phyloP scores from a whole-genome alignment of 2,888 invertebrate genomes.

The Acanthopleura granulata region DNA sequence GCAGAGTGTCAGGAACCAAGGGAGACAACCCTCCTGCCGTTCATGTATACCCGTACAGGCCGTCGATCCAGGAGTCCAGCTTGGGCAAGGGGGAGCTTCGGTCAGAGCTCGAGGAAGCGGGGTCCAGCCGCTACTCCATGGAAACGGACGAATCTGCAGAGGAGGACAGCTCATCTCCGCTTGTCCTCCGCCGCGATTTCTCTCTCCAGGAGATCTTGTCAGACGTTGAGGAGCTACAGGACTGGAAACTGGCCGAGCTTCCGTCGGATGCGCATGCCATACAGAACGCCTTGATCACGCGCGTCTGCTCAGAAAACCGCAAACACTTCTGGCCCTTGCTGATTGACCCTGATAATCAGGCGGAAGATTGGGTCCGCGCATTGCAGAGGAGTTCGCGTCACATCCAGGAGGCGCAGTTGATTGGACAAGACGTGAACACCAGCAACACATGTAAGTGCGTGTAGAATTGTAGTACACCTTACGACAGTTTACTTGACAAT shows the following conservation, averaged over 20 bases:
- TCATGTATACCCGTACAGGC: not conserved
- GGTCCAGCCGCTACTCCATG: conserved; percentile 13
- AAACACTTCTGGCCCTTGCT: conserved; percentile 66
- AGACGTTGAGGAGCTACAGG: conserved; percentile 62
- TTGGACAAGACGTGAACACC: not conserved
- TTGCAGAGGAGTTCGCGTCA: conserved; percentile 45
- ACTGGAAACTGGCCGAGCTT: conserved; percentile 58
- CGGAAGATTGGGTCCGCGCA: conserved; percentile 63
- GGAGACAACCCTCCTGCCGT: not conserved
- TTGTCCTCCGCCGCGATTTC: conserved; percentile 55
- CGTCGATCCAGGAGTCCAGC: conserved; percentile 14
- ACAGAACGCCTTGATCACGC: conserved; percentile 65
- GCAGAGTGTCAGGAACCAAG: not conserved
- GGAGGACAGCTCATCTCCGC: conserved; percentile 49
- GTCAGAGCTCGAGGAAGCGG: not conserved
- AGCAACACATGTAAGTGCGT: not conserved
- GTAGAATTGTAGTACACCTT: no score
- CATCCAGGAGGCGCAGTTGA: not conserved
- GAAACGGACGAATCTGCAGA: conserved; percentile 51
- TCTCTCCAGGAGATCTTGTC: conserved; percentile 59
- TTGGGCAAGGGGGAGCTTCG: not conserved
- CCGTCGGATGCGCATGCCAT: conserved; percentile 64
- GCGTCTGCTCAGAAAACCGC: conserved; percentile 56
- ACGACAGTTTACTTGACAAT: no score
- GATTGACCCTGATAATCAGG: conserved; percentile 66